Evolutionary conservation across 2,797 vertebrate species (phyloP), one percentile per base, ranked within the genome.

Genomic region (Hemibagrus guttatus): DNA sequence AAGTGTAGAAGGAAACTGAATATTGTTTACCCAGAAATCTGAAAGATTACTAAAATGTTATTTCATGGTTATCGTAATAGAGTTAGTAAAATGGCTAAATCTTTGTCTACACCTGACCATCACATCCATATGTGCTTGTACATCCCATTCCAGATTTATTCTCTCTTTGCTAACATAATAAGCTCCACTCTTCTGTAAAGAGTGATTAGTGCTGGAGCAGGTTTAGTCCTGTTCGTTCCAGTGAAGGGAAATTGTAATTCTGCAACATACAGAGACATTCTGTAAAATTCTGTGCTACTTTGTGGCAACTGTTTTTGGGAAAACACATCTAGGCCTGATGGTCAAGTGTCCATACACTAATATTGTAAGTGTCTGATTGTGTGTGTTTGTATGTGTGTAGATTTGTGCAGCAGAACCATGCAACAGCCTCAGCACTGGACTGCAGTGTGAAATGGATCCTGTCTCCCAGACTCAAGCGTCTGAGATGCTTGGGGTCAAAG

Each of bases 381-480:
- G 9, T 56, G 64, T 79, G 14, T 42, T 9, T 78, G 52, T 69
- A 13, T 82, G 76, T 85, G 75, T 54, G 52, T 90, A 99, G 98
- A 96, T 99, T 79, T 94, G 94, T 90, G 96, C 95, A 46, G 98
- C 98, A 49, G 98, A 99, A 92, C 98, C 98, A 0, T 99, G 98
- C 87, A 98, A 96, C 92, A 99, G 98, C 54, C 95, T 98, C 89
- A 99, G 98, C 75, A 99, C 98, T 0, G 98, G 98, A 0, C 90
- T 99, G 74, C 98, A 99, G 94, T 99, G 98, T 1, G 98, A 99
- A 94, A 99, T 99, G 98, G 98, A 99, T 89, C 97, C 98, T 0
- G 95, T 99, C 8, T 98, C 98, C 58, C 98, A 99, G 84, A 99
- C 98, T 0, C 97, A 98, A 91, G 98, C 98, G 28, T 98, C 97